Percentiles rank a stretch among this genome's conserved stretches.
phyloP scores from a whole-genome alignment of 2,888 invertebrate genomes.

The Euphydryas editha region DNA sequence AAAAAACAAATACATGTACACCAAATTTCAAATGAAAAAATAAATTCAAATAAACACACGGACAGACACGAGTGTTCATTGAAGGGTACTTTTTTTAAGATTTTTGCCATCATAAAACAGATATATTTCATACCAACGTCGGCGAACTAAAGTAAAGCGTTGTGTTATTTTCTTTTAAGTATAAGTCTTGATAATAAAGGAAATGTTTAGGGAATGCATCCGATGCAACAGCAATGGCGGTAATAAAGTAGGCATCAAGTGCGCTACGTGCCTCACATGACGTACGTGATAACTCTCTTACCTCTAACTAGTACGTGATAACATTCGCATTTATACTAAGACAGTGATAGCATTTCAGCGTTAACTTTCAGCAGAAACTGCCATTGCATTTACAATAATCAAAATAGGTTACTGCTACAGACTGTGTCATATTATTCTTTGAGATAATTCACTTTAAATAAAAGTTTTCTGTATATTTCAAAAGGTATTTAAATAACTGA shows the following conservation, averaged over 20 bases:
- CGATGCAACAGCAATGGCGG: constrained; percentile 19
- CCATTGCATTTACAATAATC: neutral
- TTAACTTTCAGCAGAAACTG: neutral
- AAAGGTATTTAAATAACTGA: too few relatives aligned
- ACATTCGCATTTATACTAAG: constrained; percentile 1
- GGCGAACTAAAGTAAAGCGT: neutral
- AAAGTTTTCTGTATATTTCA: too few relatives aligned
- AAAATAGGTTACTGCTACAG: neutral
- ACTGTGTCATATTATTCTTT: too few relatives aligned
- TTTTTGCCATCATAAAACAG: too few relatives aligned
- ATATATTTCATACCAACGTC: too few relatives aligned
- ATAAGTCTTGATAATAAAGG: constrained; percentile 4
- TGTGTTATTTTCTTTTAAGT: neutral
- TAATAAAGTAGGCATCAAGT: constrained; percentile 34
- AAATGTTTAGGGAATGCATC: constrained; percentile 13
- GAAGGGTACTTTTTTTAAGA: too few relatives aligned
- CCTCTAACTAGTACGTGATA: constrained; percentile 9
- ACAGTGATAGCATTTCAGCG: constrained; percentile 6
- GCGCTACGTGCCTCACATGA: constrained; percentile 24
- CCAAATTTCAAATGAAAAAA: too few relatives aligned
- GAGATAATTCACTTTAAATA: too few relatives aligned
- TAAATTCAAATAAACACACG: too few relatives aligned
- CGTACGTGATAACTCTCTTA: constrained; percentile 29
- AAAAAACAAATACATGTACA: too few relatives aligned
- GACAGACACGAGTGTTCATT: too few relatives aligned